Evolutionary conservation across 1,140 invertebrate species (phyloP).

Genomic region (Grapholita molesta): DNA sequence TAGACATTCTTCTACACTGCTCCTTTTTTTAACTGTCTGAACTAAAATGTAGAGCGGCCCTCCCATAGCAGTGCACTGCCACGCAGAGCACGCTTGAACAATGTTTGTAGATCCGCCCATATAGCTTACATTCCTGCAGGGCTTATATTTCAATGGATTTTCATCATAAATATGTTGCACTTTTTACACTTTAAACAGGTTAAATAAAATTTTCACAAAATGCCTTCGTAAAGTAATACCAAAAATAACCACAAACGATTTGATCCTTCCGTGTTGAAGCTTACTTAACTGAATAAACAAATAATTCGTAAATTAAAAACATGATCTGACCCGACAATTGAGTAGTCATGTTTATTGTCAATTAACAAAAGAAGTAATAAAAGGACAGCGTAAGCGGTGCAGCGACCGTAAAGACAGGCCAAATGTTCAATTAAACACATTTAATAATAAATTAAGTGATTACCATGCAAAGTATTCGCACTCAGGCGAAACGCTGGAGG

Average conservation of each 20-base stretch:
- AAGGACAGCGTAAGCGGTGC: conserved; percentile 4
- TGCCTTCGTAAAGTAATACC: too few relatives aligned
- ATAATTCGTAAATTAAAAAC: background rate
- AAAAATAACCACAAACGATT: too few relatives aligned
- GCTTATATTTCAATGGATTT: background rate
- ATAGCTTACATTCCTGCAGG: background rate
- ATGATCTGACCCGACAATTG: background rate
- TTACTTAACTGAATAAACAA: background rate
- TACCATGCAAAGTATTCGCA: conserved; percentile 29
- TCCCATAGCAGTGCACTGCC: background rate
- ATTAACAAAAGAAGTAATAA: conserved; percentile 12
- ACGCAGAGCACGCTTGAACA: background rate
- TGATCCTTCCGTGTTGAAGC: too few relatives aligned
- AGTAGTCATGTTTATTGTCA: background rate
- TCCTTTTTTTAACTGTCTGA: too few relatives aligned
- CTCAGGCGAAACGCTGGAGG: conserved; percentile 18
- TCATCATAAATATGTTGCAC: background rate
- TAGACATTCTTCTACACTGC: too few relatives aligned
- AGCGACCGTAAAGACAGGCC: conserved; percentile 32
- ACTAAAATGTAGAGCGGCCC: background rate
- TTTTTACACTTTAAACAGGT: too few relatives aligned
- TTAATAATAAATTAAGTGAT: conserved; percentile 43
- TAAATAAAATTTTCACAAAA: background rate
- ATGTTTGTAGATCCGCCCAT: background rate
- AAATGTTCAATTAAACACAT: conserved; percentile 43